Percentiles rank a stretch among this genome's conserved stretches.
These are phyloP conservation scores for Aramus guarauna DNA, from an alignment of 2,113 vertebrate genomes.

Conservation along the genomic window DNA sequence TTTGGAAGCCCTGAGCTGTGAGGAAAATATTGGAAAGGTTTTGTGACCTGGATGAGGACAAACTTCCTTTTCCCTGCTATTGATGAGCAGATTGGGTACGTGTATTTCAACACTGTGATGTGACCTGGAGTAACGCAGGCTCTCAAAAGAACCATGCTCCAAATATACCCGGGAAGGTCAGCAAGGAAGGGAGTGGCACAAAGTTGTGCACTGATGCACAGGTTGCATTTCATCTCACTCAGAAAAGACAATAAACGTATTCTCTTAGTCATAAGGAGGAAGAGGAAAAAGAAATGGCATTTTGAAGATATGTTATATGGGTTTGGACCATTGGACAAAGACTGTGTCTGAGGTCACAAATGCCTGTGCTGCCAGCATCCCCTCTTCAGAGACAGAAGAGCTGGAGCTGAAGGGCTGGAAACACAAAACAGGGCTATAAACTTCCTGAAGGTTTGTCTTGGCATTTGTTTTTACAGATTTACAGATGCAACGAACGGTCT, in stretches of 20 bases:
- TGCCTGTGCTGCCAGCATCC: not conserved
- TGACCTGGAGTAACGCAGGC: not conserved
- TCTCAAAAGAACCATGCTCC: not conserved
- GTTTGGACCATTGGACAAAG: not conserved
- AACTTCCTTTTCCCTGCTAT: not conserved
- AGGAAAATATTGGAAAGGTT: not conserved
- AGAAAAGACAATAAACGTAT: not conserved
- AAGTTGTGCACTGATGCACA: not conserved
- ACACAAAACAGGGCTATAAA: not conserved
- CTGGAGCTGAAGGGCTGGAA: not conserved
- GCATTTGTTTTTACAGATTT: constrained; percentile 2
- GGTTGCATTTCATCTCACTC: not conserved
- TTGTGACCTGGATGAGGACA: not conserved
- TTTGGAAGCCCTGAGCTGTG: not conserved
- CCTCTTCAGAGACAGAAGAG: not conserved
- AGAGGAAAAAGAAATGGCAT: not conserved
- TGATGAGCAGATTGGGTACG: not conserved
- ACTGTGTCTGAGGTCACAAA: not conserved
- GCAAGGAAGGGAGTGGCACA: not conserved
- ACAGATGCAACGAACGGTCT: not conserved
- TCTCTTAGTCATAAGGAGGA: not conserved
- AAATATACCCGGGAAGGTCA: not conserved
- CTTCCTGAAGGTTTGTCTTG: not conserved
- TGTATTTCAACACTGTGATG: fast-evolving
- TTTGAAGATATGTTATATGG: not conserved